A percentile compares a stretch with the other conserved stretches of the same genome.
Evolutionary conservation across 2,888 invertebrate genomes (phyloP).

Genomic region (Teleogryllus oceanicus): DNA sequence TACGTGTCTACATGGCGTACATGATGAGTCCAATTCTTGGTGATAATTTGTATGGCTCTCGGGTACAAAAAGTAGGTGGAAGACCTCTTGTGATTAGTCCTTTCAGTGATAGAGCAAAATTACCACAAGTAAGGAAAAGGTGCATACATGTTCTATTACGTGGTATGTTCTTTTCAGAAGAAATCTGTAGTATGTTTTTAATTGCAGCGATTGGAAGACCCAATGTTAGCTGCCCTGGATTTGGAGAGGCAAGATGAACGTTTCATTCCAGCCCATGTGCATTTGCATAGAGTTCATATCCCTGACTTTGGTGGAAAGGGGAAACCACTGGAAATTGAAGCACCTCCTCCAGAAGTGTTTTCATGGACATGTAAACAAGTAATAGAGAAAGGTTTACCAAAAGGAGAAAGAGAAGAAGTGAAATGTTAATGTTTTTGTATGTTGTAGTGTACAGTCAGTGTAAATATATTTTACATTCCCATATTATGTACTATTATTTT

Average conservation of each 20-base stretch:
- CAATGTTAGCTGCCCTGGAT: slow-evolving; percentile 19
- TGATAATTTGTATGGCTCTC: slow-evolving; percentile 45
- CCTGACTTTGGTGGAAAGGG: slow-evolving; percentile 25
- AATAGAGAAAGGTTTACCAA: slow-evolving; percentile 12
- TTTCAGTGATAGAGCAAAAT: slow-evolving; percentile 40
- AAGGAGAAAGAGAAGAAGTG: background rate
- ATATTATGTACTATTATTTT: too few species aligned
- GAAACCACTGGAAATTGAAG: slow-evolving; percentile 26
- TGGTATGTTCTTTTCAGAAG: background rate
- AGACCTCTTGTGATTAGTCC: slow-evolving; percentile 44
- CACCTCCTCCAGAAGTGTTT: slow-evolving; percentile 27
- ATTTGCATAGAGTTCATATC: slow-evolving; percentile 27
- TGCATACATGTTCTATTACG: background rate
- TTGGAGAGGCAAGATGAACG: slow-evolving; percentile 25
- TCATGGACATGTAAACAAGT: slow-evolving; percentile 27
- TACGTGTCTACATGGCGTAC: slow-evolving; percentile 46
- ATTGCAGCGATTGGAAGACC: slow-evolving; percentile 27
- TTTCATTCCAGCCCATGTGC: slow-evolving; percentile 30
- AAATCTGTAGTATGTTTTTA: background rate
- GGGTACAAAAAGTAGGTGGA: slow-evolving; percentile 44
- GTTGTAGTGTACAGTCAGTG: background rate
- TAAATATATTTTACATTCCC: too few species aligned
- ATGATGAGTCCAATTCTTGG: slow-evolving; percentile 47
- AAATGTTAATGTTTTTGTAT: background rate
- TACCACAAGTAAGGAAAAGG: slow-evolving; percentile 29